These are phyloP conservation scores for Ctenosaura bakeri DNA, from an alignment of 2,797 vertebrate species.

Conservation along the genomic window DNA sequence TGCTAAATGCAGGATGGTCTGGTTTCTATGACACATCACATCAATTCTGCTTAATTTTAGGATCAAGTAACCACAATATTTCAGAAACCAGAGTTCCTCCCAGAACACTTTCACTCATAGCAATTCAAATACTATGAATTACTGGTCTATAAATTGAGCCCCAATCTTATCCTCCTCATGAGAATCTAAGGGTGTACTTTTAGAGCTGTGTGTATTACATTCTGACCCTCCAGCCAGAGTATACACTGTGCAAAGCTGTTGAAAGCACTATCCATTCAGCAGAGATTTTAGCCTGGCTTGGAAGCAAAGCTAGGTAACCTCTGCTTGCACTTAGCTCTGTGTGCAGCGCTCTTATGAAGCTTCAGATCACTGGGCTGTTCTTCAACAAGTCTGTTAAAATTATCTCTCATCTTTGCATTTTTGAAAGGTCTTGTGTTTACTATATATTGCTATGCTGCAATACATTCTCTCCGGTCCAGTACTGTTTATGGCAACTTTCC, in stretches of 20 bases:
- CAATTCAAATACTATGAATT: not conserved
- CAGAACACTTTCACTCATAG: not conserved
- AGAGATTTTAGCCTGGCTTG: not conserved
- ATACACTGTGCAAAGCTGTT: not conserved
- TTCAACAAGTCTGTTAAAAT: conserved; percentile 4
- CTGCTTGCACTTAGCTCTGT: not conserved
- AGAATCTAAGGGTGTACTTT: not conserved
- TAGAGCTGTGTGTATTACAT: not conserved
- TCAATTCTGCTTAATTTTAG: not conserved
- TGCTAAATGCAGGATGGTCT: not conserved
- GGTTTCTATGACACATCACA: too few species aligned
- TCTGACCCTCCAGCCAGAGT: not conserved
- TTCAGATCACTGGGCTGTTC: not conserved
- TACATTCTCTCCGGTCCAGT: conserved; percentile 24
- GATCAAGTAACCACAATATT: not conserved
- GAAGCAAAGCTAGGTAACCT: not conserved
- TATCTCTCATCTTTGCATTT: conserved; percentile 34
- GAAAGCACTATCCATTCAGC: not conserved
- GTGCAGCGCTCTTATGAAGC: not conserved
- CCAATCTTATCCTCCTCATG: not conserved
- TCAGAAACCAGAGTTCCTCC: not conserved
- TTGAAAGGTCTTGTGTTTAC: conserved; percentile 33
- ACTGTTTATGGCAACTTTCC: conserved; percentile 39
- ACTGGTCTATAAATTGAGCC: not conserved
- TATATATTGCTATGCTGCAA: conserved; percentile 19